phyloP scores from a whole-genome alignment of 1,140 invertebrate genomes.

The Tetraneura akinire region DNA sequence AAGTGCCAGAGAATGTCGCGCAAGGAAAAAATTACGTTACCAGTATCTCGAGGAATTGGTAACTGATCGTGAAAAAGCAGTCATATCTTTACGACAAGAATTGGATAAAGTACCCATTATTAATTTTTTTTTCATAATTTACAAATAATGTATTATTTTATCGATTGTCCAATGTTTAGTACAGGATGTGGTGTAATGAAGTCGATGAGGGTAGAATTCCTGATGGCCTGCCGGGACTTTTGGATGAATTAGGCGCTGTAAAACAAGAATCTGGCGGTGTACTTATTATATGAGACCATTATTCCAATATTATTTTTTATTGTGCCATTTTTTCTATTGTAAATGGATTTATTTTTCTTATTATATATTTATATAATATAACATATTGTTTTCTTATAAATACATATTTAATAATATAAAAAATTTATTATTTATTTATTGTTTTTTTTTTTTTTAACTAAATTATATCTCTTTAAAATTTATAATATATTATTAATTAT shows the following conservation, averaged over 20 bases:
- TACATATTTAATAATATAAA: constrained; percentile 4
- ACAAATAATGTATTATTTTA: no score
- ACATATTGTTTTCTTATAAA: constrained; percentile 19
- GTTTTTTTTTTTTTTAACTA: neutral
- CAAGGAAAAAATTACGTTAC: constrained; percentile 93
- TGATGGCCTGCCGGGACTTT: constrained; percentile 72
- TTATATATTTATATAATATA: neutral
- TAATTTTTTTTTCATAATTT: no score
- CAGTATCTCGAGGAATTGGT: constrained; percentile 97
- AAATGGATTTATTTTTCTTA: neutral
- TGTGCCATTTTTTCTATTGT: constrained; percentile 31
- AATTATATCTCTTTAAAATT: no score
- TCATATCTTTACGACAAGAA: constrained; percentile 84
- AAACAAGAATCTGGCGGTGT: constrained; percentile 62
- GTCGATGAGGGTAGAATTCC: constrained; percentile 76
- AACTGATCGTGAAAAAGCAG: constrained; percentile 89
- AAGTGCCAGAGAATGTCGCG: constrained; percentile 94
- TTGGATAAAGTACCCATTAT: constrained; percentile 75
- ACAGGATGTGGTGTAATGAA: constrained; percentile 76
- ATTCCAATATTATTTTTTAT: neutral
- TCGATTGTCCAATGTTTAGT: no score
- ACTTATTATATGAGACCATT: constrained; percentile 18
- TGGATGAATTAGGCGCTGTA: constrained; percentile 69
- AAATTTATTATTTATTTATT: neutral
- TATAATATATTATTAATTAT: no score